phyloP scores from a whole-genome alignment of 92 coral and sea anemone genomes.

The Parazoanthus atlanticus region DNA sequence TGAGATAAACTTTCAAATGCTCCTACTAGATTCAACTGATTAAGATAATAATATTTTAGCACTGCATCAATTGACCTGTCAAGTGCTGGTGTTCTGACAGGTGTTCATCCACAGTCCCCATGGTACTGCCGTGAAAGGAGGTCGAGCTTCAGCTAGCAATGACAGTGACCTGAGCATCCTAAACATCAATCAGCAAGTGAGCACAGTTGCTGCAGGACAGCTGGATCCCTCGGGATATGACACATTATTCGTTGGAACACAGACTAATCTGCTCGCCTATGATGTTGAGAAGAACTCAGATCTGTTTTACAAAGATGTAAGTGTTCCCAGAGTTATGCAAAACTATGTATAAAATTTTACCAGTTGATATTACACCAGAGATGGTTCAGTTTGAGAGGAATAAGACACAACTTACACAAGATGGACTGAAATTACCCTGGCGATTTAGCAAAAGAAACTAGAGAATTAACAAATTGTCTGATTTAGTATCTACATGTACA shows the following conservation, averaged over 20 bases:
- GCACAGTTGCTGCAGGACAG: conserved; percentile 91
- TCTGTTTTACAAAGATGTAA: conserved; percentile 94
- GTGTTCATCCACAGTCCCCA: conserved; percentile 97
- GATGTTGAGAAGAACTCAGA: conserved; percentile 96
- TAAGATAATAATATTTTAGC: too few species aligned
- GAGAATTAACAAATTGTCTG: too few species aligned
- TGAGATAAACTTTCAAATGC: too few species aligned
- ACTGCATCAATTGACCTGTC: not conserved
- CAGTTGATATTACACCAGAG: not conserved
- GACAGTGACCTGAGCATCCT: conserved; percentile 87
- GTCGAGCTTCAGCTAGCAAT: conserved; percentile 76
- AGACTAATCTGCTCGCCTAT: conserved; percentile 92
- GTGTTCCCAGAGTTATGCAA: conserved; percentile 29
- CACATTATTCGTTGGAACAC: conserved; percentile 87
- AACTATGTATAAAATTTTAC: not conserved
- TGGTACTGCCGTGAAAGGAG: conserved; percentile 73
- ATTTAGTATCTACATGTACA: too few species aligned
- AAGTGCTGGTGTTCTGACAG: conserved; percentile 24
- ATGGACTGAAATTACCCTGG: too few species aligned
- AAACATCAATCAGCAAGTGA: conserved; percentile 97
- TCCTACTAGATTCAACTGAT: too few species aligned
- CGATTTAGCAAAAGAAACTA: too few species aligned
- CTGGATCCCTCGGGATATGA: conserved; percentile 77
- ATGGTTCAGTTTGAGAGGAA: too few species aligned
- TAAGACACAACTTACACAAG: too few species aligned